Evolutionary conservation across 2,888 invertebrate genomes (phyloP).

Genomic region (Cepaea hortensis): DNA sequence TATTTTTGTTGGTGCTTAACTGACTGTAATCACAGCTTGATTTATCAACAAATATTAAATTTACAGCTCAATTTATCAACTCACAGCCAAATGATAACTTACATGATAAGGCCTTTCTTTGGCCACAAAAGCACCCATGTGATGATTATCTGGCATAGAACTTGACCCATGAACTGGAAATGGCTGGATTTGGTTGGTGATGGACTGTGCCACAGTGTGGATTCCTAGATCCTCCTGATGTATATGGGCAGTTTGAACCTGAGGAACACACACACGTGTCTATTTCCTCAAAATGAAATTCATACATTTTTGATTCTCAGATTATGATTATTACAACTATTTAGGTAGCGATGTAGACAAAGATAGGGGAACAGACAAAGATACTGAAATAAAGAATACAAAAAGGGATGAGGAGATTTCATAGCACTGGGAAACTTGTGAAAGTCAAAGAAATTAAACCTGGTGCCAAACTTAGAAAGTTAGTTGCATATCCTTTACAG

Average conservation of each 20-base stretch:
- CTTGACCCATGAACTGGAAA: conserved; percentile 33
- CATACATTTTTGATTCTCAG: background rate
- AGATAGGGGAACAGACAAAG: too few species aligned
- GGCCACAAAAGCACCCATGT: conserved; percentile 25
- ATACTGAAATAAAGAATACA: too few species aligned
- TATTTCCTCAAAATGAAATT: background rate
- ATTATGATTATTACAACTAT: too few species aligned
- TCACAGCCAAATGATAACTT: background rate
- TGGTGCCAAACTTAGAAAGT: too few species aligned
- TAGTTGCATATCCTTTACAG: too few species aligned
- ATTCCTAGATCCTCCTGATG: conserved; percentile 26
- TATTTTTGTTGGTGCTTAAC: too few species aligned
- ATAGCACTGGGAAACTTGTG: too few species aligned
- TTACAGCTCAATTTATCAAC: background rate
- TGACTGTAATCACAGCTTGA: too few species aligned
- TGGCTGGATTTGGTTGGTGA: conserved; percentile 32
- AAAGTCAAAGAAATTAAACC: too few species aligned
- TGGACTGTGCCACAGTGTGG: background rate
- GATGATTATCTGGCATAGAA: conserved; percentile 31
- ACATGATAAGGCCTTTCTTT: conserved; percentile 40
- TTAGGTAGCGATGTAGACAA: too few species aligned
- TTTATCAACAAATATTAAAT: too few species aligned
- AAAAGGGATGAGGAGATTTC: too few species aligned
- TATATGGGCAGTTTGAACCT: conserved; percentile 1
- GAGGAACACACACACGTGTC: background rate